phyloP scores from a whole-genome alignment of 2,888 invertebrate genomes.

The Synanthedon vespiformis region DNA sequence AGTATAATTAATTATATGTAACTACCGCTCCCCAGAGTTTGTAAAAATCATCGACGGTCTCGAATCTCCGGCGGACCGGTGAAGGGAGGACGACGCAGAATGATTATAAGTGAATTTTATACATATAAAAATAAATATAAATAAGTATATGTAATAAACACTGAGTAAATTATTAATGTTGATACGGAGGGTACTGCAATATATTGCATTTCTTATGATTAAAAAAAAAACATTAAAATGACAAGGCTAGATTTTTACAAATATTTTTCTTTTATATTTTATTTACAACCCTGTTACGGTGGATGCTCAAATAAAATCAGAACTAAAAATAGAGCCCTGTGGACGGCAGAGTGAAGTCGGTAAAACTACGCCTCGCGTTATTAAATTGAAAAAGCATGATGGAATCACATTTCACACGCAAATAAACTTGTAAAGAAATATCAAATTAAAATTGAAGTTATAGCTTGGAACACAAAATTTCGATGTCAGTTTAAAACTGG shows the following conservation, averaged over 20 bases:
- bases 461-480: neutral
- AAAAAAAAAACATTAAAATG: constrained; percentile 36
- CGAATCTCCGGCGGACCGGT: neutral
- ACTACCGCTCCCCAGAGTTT: constrained; percentile 19
- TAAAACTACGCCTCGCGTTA: too few species aligned
- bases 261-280: constrained; percentile 41
- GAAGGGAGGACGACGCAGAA: constrained; percentile 8
- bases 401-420: too few species aligned
- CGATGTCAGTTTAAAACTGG: neutral
- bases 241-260: constrained; percentile 51
- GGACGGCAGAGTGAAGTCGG: too few species aligned
- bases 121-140: constrained; percentile 28
- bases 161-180: constrained; percentile 31
- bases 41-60: neutral
- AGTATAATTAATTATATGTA: constrained; percentile 38
- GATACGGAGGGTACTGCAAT: constrained; percentile 35
- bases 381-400: too few species aligned
- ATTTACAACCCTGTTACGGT: constrained; percentile 23
- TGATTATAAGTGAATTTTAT: constrained; percentile 17
- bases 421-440: too few species aligned
- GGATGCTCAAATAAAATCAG: too few species aligned
- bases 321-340: too few species aligned
- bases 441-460: too few species aligned
- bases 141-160: constrained; percentile 22
- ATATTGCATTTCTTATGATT: constrained; percentile 41